Evolutionary conservation across 2,797 vertebrate species (phyloP), one percentile per base, ranked within the genome.

Genomic region (Choloepus didactylus): DNA sequence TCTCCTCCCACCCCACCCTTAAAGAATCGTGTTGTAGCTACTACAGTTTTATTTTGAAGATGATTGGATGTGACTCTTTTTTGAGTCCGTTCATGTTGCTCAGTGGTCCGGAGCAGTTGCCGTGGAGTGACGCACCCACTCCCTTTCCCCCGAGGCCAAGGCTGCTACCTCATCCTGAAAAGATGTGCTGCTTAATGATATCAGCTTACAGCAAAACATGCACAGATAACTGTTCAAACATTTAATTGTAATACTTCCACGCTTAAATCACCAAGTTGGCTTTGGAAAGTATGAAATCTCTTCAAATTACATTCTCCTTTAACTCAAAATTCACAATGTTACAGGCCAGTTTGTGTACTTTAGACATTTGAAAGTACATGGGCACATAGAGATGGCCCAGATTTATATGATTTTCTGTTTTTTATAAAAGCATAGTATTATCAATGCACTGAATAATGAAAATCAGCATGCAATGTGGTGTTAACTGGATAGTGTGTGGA

Each of bases 121-220:
- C 81, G 93, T n/a, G 23, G 96, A 95, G 94, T 89, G 97, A 97
- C 85, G 96, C 81, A 93, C 95, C 93, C 94, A 94, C 97, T 98
- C 98, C 98, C 96, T 87, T 96, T 97, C 98, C 98, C 97, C 73
- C 0, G 56, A 97, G 97, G 91, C 94, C 56, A 23, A 94, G 94
- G 10, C 59, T 95, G 97, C 98, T 98, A 97, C 98, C 98, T 98
- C 98, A 98, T 97, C 97, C 60, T 38, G 67, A 97, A 98, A 98
- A 96, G 98, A 98, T 98, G 97, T 97, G 95, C 90, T 98, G 96
- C 91, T 97, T 97, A 93, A 85, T 95, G 97, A 89, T 96, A 97
- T 96, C 98, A 96, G 96, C 92, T 97, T 95, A 93, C 93, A 97
- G 91, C 80, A 95, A 95, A 97, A 94, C 96, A 97, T 16, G 89